Evolutionary conservation across 2,113 vertebrate species (phyloP).

Genomic region (Alethe diademata): DNA sequence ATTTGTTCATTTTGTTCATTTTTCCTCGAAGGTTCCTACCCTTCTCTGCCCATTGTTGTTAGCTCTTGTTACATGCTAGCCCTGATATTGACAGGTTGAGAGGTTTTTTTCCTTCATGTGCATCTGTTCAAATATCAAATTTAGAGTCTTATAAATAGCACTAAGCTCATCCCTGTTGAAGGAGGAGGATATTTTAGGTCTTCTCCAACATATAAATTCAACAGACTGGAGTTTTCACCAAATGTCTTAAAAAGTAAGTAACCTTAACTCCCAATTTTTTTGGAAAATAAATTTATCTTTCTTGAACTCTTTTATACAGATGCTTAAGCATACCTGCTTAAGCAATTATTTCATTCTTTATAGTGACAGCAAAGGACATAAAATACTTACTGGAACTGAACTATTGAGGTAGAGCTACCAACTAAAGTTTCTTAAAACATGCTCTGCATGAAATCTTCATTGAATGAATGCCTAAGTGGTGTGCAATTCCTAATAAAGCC

Average conservation of each 20-base stretch:
- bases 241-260: slow-evolving; percentile 68
- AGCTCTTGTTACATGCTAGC: slow-evolving; percentile 9
- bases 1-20: neutral
- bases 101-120: neutral
- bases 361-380: neutral
- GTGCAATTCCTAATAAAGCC: slow-evolving; percentile 12
- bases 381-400: neutral
- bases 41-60: neutral
- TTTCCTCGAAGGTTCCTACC: neutral
- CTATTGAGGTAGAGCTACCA: neutral
- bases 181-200: slow-evolving; percentile 43
- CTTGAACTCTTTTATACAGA: neutral
- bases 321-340: neutral
- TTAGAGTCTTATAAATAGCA: slow-evolving; percentile 75
- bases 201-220: slow-evolving; percentile 23
- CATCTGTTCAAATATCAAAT: slow-evolving; percentile 74
- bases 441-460: neutral
- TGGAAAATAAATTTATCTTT: neutral
- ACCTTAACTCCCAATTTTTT: neutral
- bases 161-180: slow-evolving; percentile 48
- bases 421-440: neutral
- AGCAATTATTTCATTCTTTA: neutral
- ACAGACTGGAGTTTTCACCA: slow-evolving; percentile 24
- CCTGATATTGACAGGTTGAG: slow-evolving; percentile 12
- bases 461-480: slow-evolving; percentile 11